Evolutionary conservation across 2,888 invertebrate genomes (phyloP).

Genomic region (Agapostemon virescens): DNA sequence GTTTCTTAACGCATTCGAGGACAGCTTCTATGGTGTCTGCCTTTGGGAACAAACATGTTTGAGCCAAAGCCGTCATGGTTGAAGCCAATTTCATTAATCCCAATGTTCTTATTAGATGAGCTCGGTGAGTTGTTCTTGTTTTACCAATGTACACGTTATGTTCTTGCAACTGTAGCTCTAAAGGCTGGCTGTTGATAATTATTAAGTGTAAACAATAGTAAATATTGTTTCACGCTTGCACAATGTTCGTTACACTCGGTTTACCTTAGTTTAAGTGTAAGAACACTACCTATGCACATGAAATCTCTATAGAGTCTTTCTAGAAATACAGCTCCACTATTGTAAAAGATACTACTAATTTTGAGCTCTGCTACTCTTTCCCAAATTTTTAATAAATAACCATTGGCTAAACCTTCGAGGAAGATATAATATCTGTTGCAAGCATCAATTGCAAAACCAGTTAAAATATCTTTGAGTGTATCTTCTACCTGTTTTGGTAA

Average conservation of each 20-base stretch:
- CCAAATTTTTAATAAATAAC: constrained; percentile 47
- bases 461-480: constrained; percentile 26
- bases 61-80: constrained; percentile 48
- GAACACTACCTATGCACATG: constrained; percentile 24
- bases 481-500: constrained; percentile 5
- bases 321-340: constrained; percentile 42
- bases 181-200: constrained; percentile 24
- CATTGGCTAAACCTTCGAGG: constrained; percentile 45
- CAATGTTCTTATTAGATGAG: constrained; percentile 36
- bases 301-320: constrained; percentile 43
- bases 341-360: constrained; percentile 33
- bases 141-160: constrained; percentile 38
- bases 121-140: constrained; percentile 5
- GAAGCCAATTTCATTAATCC: constrained; percentile 38
- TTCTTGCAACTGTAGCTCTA: constrained; percentile 34
- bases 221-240: neutral
- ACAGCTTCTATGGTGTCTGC: constrained; percentile 20
- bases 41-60: constrained; percentile 38
- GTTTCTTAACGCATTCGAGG: constrained; percentile 13
- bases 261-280: constrained; percentile 44
- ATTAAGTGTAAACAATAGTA: neutral
- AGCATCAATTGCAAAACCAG: constrained; percentile 45
- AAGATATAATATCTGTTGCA: constrained; percentile 43
- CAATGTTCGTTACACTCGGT: neutral
- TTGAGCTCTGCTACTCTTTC: constrained; percentile 12